A percentile compares a stretch with the other conserved stretches of the same genome.
phyloP scores from a whole-genome alignment of 2,113 vertebrate genomes.

The Clarias macrocephalus region DNA sequence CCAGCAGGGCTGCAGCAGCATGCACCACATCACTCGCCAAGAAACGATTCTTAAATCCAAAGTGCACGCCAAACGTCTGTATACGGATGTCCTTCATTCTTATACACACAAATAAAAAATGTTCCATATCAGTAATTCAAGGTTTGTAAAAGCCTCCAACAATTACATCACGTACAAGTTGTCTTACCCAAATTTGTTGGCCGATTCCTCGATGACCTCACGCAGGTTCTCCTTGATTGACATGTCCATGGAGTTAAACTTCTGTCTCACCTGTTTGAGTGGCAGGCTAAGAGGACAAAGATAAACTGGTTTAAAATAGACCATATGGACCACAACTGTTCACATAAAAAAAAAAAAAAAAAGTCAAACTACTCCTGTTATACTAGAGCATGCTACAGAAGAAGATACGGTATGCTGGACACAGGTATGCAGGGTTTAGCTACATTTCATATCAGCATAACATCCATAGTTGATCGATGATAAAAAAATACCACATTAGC shows the following conservation, averaged over 20 bases:
- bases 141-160: background rate
- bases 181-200: constrained; percentile 91
- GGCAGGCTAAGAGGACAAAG: constrained; percentile 76
- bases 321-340: background rate
- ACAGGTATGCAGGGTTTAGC: background rate
- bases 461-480: background rate
- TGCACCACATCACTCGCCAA: constrained; percentile 92
- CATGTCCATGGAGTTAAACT: constrained; percentile 94
- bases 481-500: background rate
- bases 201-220: constrained; percentile 94
- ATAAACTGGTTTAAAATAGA: background rate
- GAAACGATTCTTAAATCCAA: constrained; percentile 96
- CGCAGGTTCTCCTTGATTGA: constrained; percentile 92
- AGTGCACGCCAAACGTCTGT: constrained; percentile 94
- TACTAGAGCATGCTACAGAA: background rate
- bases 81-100: constrained; percentile 96
- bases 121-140: background rate
- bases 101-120: background rate
- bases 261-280: constrained; percentile 93
- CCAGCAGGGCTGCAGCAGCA: constrained; percentile 83
- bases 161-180: background rate
- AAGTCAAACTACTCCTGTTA: background rate
- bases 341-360: too few relatives aligned
- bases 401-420: background rate
- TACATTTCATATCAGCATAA: background rate